phyloP scores from a whole-genome alignment of 2,113 vertebrate species.

The Clarias magur region DNA sequence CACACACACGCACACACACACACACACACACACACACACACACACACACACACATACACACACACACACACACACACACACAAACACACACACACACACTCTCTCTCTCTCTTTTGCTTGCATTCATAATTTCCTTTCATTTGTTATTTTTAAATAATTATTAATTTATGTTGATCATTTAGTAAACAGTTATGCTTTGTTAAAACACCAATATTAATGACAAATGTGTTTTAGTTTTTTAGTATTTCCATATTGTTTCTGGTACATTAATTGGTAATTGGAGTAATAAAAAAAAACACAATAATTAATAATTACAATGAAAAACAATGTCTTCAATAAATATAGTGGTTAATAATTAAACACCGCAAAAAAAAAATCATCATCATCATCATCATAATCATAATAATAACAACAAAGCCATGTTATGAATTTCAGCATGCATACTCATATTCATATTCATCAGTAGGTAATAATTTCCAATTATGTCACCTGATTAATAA shows the following conservation, averaged over 20 bases:
- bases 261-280: background rate
- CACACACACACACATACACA: background rate
- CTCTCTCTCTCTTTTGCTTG: no score
- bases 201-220: background rate
- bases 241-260: background rate
- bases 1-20: background rate
- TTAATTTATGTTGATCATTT: background rate
- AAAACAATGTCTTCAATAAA: background rate
- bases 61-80: background rate
- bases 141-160: background rate
- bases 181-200: no score
- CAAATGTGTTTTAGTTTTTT: background rate
- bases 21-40: background rate
- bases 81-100: background rate
- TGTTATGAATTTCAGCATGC: background rate
- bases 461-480: background rate
- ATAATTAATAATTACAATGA: background rate
- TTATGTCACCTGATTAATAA: background rate
- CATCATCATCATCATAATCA: background rate
- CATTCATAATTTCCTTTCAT: background rate
- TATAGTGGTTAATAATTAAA: background rate
- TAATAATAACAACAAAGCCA: background rate
- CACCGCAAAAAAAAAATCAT: background rate
- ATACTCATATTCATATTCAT: background rate
- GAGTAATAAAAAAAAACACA: background rate